Conservation (phyloP, 2,888 invertebrate species). For the Brachyopa scutellaris region DNA sequence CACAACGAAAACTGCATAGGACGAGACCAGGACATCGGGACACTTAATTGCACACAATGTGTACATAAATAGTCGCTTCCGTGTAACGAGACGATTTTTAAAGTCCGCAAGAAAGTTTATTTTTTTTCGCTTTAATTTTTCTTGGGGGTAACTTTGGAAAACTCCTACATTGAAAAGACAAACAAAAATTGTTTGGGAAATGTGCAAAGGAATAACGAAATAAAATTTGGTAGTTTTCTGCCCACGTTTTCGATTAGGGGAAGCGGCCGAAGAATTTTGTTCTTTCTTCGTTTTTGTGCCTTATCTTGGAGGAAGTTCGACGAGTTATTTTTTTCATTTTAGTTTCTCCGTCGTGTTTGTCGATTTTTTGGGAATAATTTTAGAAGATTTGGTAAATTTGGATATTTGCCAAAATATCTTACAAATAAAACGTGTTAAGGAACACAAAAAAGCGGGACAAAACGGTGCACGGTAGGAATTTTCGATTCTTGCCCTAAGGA, state of each 20-base stretch:
- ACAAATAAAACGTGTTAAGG: constrained; percentile 50
- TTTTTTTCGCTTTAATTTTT: background rate
- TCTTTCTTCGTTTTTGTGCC: background rate
- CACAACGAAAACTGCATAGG: constrained; percentile 40
- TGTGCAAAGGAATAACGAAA: constrained; percentile 66
- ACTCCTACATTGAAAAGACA: background rate
- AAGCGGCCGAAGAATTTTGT: background rate
- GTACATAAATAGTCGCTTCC: constrained; percentile 69
- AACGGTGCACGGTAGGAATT: constrained; percentile 1
- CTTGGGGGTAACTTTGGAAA: constrained; percentile 2
- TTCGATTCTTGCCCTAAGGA: constrained; percentile 21
- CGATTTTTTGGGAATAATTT: constrained; percentile 53
- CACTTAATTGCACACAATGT: constrained; percentile 72
- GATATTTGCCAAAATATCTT: constrained; percentile 59
- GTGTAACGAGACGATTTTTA: constrained; percentile 60
- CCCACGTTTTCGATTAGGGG: background rate
- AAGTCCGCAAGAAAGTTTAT: constrained; percentile 15
- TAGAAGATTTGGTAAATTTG: constrained; percentile 65
- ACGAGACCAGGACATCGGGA: constrained; percentile 62
- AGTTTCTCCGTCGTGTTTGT: constrained; percentile 20
- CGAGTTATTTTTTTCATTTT: background rate
- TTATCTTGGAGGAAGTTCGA: background rate
- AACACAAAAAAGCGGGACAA: background rate
- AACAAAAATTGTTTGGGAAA: constrained; percentile 25
- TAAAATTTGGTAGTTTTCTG: constrained; percentile 47